A percentile compares a stretch with the other conserved stretches of the same genome.
phyloP scores from a whole-genome alignment of 2,797 vertebrate genomes.

The Mastacembelus armatus region DNA sequence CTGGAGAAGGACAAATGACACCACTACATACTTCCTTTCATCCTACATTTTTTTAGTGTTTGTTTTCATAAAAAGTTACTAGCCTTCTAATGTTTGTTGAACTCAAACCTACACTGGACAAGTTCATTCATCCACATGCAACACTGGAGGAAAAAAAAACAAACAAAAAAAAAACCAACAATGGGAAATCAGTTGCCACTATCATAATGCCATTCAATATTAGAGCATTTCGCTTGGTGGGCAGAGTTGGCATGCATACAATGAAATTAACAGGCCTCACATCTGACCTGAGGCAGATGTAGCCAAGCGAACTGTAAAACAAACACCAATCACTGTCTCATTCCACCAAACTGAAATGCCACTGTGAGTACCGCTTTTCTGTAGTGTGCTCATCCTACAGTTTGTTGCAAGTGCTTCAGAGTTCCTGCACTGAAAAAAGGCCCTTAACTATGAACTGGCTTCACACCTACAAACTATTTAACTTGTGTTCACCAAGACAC shows the following conservation, averaged over 20 bases:
- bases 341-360: conserved; percentile 39
- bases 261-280: conserved; percentile 45
- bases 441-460: conserved; percentile 16
- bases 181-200: conserved; percentile 35
- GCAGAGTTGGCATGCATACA: conserved; percentile 48
- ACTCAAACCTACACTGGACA: conserved; percentile 49
- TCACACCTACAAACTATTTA: conserved; percentile 22
- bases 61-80: conserved; percentile 65
- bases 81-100: conserved; percentile 61
- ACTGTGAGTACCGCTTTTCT: conserved; percentile 41
- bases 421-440: conserved; percentile 29
- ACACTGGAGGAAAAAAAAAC: conserved; percentile 26
- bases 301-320: conserved; percentile 15
- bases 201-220: conserved; percentile 52
- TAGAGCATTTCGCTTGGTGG: conserved; percentile 38
- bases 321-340: conserved; percentile 8
- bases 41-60: conserved; percentile 75
- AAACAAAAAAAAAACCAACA: not conserved
- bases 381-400: conserved; percentile 56
- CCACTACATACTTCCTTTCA: conserved; percentile 60
- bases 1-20: conserved; percentile 71
- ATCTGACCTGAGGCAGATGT: conserved; percentile 16
- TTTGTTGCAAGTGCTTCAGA: conserved; percentile 64
- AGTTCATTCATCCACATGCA: conserved; percentile 64
- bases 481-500: conserved; percentile 3